These are phyloP conservation scores for Eupristina koningsbergeri DNA, from an alignment of 1,140 invertebrate species.

Conservation along the genomic window DNA sequence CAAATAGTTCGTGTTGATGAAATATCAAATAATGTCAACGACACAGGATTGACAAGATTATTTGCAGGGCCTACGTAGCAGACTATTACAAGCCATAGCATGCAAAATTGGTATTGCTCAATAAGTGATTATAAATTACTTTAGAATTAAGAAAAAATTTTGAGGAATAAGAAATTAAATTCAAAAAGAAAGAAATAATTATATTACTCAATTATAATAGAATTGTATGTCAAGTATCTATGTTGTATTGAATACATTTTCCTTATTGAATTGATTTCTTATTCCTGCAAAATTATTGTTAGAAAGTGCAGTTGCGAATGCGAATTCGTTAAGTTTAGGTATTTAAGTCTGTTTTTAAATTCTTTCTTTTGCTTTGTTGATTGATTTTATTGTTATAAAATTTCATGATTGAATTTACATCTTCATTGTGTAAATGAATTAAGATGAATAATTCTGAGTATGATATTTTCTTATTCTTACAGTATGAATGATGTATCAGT, in stretches of 20 bases:
- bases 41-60: conserved; percentile 72
- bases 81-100: conserved; percentile 51
- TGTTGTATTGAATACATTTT: not conserved
- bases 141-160: conserved; percentile 36
- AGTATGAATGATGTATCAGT: conserved; percentile 13
- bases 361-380: conserved; percentile 42
- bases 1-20: conserved; percentile 70
- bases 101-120: conserved; percentile 62
- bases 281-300: conserved; percentile 46
- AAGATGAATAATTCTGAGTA: conserved; percentile 37
- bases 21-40: conserved; percentile 67
- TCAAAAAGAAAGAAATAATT: conserved; percentile 1
- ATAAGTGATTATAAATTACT: conserved; percentile 62
- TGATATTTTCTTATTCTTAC: conserved; percentile 39
- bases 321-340: conserved; percentile 42
- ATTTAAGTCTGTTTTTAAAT: conserved; percentile 43
- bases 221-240: conserved; percentile 29
- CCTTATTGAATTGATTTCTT: conserved; percentile 35
- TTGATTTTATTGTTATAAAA: conserved; percentile 48
- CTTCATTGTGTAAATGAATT: conserved; percentile 40
- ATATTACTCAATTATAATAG: conserved; percentile 15
- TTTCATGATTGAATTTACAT: conserved; percentile 16
- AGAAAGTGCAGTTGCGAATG: conserved; percentile 23
- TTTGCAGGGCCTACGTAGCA: conserved; percentile 73
- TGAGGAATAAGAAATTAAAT: conserved; percentile 28